Percentiles rank a stretch among this genome's conserved stretches.
Evolutionary conservation across 2,113 vertebrate species (phyloP).

Genomic region (Crotalus viridis): DNA sequence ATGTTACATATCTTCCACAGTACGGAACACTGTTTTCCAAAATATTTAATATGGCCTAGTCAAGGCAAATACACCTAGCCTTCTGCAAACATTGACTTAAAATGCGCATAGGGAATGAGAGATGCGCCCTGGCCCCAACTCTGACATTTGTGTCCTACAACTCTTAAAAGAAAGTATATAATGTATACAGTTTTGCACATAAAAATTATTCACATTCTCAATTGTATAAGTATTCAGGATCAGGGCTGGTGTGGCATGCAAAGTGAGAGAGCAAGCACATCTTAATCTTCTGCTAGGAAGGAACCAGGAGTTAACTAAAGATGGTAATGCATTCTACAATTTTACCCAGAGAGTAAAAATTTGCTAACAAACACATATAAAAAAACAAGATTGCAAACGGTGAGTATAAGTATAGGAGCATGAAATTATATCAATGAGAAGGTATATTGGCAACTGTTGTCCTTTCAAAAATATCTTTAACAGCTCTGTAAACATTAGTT

Average conservation of each 20-base stretch:
- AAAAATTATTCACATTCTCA: neutral
- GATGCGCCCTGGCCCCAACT: neutral
- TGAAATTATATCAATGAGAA: constrained; percentile 54
- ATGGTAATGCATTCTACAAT: constrained; percentile 32
- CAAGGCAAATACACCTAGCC: neutral
- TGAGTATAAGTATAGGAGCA: neutral
- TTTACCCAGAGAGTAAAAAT: neutral
- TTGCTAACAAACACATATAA: constrained; percentile 26
- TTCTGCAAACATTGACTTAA: neutral
- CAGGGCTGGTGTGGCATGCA: neutral
- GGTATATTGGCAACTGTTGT: constrained; percentile 50
- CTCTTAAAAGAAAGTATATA: neutral
- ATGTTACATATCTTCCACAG: neutral
- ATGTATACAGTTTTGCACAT: neutral
- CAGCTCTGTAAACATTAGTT: constrained; percentile 56
- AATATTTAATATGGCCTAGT: neutral
- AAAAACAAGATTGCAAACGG: constrained; percentile 35
- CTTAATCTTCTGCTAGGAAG: neutral
- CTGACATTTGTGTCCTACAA: neutral
- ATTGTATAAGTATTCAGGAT: neutral
- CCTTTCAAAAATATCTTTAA: constrained; percentile 59
- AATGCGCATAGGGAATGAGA: neutral
- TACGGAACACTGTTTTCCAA: neutral
- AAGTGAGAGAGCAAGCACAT: neutral
- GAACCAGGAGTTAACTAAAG: constrained; percentile 28